Conservation (phyloP, 1,140 invertebrate genomes). For the Apis cerana region DNA sequence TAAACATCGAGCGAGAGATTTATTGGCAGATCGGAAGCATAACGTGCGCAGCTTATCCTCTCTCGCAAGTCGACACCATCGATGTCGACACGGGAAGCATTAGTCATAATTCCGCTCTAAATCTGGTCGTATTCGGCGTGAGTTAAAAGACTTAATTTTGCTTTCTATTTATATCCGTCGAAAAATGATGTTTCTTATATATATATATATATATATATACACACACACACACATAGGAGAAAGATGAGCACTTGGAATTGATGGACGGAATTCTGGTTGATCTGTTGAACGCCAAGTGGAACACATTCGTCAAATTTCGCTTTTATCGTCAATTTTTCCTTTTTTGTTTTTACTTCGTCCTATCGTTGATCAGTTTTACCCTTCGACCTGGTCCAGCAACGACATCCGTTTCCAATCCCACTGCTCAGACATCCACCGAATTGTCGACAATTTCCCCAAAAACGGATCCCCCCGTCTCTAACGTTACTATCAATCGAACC, state of each 20-base stretch:
- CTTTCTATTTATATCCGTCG: background rate
- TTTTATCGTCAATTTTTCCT: constrained; percentile 96
- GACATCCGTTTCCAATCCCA: constrained; percentile 22
- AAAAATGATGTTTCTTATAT: background rate
- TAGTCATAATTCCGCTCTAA: constrained; percentile 95
- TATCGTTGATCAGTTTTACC: constrained; percentile 93
- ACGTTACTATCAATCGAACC: constrained; percentile 1
- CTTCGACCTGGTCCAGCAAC: constrained; percentile 88
- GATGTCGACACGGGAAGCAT: constrained; percentile 94
- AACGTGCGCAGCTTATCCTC: constrained; percentile 97
- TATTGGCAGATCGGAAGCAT: constrained; percentile 98
- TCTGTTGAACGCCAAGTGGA: constrained; percentile 98
- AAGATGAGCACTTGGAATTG: constrained; percentile 96
- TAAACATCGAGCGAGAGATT: constrained; percentile 96
- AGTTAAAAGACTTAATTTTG: constrained; percentile 67
- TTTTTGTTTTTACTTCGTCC: constrained; percentile 93
- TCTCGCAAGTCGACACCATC: constrained; percentile 98
- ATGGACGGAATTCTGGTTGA: constrained; percentile 97
- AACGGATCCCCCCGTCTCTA: background rate
- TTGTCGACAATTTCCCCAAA: background rate
- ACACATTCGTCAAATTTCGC: constrained; percentile 95
- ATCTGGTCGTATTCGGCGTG: constrained; percentile 99
- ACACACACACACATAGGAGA: constrained; percentile 86
- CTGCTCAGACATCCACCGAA: background rate
- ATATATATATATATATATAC: no score